These are phyloP conservation scores for Carcinoscorpius rotundicauda DNA, from an alignment of 1,140 invertebrate species.

Conservation along the genomic window DNA sequence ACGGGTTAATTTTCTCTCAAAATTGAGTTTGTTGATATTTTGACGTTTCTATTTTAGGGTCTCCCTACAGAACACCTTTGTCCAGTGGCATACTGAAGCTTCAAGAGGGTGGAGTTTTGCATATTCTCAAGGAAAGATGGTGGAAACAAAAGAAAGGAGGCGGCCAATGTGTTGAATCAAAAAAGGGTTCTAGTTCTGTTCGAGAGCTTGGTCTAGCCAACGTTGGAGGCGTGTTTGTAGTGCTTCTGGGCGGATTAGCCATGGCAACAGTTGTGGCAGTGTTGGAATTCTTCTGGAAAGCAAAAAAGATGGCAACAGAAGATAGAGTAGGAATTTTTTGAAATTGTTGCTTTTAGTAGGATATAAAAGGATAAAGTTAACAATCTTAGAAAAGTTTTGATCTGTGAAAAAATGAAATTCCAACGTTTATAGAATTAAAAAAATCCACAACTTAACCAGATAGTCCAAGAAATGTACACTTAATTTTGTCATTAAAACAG, in stretches of 20 bases:
- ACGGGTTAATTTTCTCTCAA: no score
- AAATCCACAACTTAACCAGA: no score
- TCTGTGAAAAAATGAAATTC: no score
- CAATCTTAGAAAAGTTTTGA: no score
- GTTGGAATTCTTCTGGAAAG: slow-evolving; percentile 23
- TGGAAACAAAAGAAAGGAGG: slow-evolving; percentile 29
- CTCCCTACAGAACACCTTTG: slow-evolving; percentile 35
- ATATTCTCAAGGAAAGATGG: slow-evolving; percentile 33
- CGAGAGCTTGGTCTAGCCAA: slow-evolving; percentile 24
- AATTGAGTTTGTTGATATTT: no score
- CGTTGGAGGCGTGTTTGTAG: slow-evolving; percentile 42
- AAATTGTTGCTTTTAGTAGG: no score
- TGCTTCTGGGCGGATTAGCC: slow-evolving; percentile 36
- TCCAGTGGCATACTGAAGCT: slow-evolving; percentile 35
- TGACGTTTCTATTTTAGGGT: slow-evolving; percentile 22
- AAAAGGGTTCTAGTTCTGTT: slow-evolving; percentile 29
- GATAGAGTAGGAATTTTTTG: not conserved
- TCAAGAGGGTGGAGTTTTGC: slow-evolving; percentile 36
- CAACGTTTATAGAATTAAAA: no score
- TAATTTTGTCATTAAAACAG: no score
- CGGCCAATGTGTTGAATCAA: slow-evolving; percentile 20
- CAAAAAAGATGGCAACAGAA: slow-evolving; percentile 3
- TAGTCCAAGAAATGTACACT: no score
- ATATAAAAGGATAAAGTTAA: no score
- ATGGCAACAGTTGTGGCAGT: slow-evolving; percentile 26